These are phyloP conservation scores for Lumbricus terrestris DNA, from an alignment of 2,888 invertebrate species.

Conservation along the genomic window DNA sequence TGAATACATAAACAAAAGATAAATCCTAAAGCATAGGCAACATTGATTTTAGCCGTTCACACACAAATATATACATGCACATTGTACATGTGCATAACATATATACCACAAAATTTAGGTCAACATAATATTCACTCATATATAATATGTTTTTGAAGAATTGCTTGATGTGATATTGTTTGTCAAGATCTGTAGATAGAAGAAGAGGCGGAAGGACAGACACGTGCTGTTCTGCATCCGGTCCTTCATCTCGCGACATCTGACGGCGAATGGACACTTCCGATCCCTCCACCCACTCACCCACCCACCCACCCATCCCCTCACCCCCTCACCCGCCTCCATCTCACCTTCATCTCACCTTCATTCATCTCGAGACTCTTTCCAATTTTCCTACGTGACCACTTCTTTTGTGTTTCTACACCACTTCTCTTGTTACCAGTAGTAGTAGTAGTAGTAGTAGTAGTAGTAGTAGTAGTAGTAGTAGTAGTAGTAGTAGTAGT, in stretches of 20 bases:
- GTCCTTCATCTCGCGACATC: background rate
- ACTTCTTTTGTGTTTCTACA: background rate
- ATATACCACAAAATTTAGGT: too few species aligned
- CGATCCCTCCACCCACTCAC: too few species aligned
- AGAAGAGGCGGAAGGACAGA: background rate
- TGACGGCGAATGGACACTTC: background rate
- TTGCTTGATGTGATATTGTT: background rate
- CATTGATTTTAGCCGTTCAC: background rate
- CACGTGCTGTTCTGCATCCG: background rate
- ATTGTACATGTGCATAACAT: too few species aligned
- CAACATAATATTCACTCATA: too few species aligned
- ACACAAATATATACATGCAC: too few species aligned
- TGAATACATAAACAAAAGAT: background rate
- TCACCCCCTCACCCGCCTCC: background rate
- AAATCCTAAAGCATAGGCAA: background rate
- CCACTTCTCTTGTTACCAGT: background rate
- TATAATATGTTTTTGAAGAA: too few species aligned
- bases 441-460: too few species aligned
- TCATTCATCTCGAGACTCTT: background rate
- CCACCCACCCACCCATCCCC: too few species aligned
- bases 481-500: too few species aligned
- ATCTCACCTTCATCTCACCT: too few species aligned
- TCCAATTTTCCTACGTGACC: background rate
- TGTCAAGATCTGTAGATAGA: background rate
- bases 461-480: too few species aligned